Percentiles rank a stretch among this genome's conserved stretches.
These are phyloP conservation scores for Falco punctatus DNA, from an alignment of 2,113 vertebrate species.

Conservation along the genomic window DNA sequence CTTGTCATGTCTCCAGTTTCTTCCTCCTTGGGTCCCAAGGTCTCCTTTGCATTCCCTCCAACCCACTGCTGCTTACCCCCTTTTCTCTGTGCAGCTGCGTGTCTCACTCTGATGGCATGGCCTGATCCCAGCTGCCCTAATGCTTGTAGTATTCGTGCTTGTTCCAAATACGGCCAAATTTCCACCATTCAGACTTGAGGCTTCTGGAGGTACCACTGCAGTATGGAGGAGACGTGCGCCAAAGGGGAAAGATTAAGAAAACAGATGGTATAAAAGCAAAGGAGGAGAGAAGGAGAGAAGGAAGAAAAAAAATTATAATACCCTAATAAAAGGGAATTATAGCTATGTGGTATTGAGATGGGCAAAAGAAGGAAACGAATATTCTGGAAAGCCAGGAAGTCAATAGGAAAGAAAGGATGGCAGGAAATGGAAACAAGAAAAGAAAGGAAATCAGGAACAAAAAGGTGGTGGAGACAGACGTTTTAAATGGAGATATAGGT, in stretches of 20 bases:
- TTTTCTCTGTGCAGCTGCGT: neutral
- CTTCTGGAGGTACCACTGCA: neutral
- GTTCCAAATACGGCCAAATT: neutral
- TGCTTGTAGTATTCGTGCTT: neutral
- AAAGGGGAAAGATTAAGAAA: neutral
- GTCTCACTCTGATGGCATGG: neutral
- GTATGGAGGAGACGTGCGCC: neutral
- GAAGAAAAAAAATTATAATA: neutral
- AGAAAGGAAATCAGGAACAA: neutral
- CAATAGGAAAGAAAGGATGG: neutral
- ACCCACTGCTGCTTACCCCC: neutral
- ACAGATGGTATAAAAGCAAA: neutral
- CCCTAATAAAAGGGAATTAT: neutral
- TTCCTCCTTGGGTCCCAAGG: neutral
- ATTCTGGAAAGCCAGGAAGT: neutral
- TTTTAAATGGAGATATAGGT: neutral
- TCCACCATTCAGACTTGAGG: neutral
- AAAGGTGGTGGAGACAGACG: neutral
- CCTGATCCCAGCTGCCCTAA: neutral
- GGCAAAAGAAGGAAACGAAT: neutral
- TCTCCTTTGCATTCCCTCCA: neutral
- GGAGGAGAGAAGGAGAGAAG: neutral
- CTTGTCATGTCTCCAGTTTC: neutral
- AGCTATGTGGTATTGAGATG: neutral
- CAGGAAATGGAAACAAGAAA: neutral